Base-by-base conservation (phyloP, 1,140 invertebrate species). In the Plodia interpunctella region DNA sequence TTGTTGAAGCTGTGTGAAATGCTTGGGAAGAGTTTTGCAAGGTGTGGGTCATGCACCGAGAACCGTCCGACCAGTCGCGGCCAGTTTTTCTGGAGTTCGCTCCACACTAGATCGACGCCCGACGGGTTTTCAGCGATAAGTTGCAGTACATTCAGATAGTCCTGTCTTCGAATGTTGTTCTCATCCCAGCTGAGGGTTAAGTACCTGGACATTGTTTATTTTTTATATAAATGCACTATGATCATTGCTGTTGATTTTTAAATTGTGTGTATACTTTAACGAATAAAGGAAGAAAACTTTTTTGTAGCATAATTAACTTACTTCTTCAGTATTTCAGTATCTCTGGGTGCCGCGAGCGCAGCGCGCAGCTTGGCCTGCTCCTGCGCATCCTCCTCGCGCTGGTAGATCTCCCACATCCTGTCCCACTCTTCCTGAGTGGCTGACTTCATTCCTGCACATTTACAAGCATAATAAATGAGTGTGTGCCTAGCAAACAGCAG, bases 21-120 rank as follows among this genome's bases (percentile, higher is more conserved):
- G 0, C 76, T 82, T 0, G 94, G 93, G 52, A 98, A 93, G 49
- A 97, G 70, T 20, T 91, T 86, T 0, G 96, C 96, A 18, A 98
- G 89, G 54, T 94, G 93, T 4, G 96, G 92, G 71, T 96, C 94
- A 82, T 96, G 97, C 0, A 97, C 86, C 0, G 94, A 94, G 75
- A 96, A 98, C 51, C 95, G 49, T 0, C 94, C 88, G 0, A 96
- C 94, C 0, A 96, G 80, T 58, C 92, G 80, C 9, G 91, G 81
- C 95, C 95, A 97, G 52, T 96, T 92, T 44, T 92, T 86, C 10
- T 95, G 92, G 0, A 97, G 92, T 88, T 95, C 96, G 72, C 95
- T 92, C 97, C 97, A 98, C 0, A 96, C 93, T 0, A 97, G 73
- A 0, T 90, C 79, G 0, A 92, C 92, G 6, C 96, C 97, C 4